These are phyloP conservation scores for Apamea sordens DNA, from an alignment of 2,888 invertebrate genomes.

Conservation along the genomic window DNA sequence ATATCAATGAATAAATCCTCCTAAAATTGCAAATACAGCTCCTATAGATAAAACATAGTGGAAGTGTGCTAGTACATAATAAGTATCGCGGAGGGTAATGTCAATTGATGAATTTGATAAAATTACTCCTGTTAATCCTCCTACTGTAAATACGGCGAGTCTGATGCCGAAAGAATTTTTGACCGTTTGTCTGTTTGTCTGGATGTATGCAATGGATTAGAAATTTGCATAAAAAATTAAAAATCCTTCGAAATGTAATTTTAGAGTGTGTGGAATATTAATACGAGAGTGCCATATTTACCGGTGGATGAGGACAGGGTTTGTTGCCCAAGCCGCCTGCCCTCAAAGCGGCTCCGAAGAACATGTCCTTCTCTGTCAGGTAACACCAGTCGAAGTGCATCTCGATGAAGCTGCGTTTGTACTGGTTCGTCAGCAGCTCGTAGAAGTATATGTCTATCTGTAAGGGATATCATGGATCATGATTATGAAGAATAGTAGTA, in stretches of 20 bases:
- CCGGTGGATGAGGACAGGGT: conserved; percentile 65
- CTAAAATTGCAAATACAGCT: no score
- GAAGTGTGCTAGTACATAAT: no score
- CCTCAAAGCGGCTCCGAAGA: conserved; percentile 66
- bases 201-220: neutral
- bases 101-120: no score
- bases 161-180: no score
- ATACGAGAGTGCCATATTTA: conserved; percentile 38
- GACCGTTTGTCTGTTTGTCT: neutral
- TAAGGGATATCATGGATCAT: neutral
- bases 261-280: neutral
- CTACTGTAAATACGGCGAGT: no score
- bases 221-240: neutral
- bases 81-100: no score
- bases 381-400: conserved; percentile 69
- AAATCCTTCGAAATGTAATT: neutral
- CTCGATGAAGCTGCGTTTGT: conserved; percentile 71
- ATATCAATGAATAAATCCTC: no score
- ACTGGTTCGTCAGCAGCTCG: conserved; percentile 68
- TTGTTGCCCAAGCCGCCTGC: conserved; percentile 13
- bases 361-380: conserved; percentile 66
- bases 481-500: neutral
- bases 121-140: no score
- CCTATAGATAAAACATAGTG: no score
- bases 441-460: conserved; percentile 69